A percentile compares a stretch with the other conserved stretches of the same genome.
These are phyloP conservation scores for Plodia interpunctella DNA, from an alignment of 1,140 invertebrate genomes.

Conservation along the genomic window DNA sequence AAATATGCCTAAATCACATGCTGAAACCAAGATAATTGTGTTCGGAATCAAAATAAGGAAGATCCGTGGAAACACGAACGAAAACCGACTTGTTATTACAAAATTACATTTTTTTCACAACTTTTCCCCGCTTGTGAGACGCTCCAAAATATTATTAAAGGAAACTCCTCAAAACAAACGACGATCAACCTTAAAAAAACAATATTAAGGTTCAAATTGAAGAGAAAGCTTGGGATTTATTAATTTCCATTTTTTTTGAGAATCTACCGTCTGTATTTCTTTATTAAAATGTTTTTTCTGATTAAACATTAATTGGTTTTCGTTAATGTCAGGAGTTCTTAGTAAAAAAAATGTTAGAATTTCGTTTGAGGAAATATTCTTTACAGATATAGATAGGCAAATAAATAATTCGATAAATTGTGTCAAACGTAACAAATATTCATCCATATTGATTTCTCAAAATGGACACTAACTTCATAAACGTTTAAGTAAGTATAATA, in stretches of 20 bases:
- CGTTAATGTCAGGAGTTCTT: not conserved
- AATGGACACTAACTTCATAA: too few relatives aligned
- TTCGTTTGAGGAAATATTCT: not conserved
- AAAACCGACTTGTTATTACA: constrained; percentile 20
- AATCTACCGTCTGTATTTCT: not conserved
- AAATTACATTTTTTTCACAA: constrained; percentile 23
- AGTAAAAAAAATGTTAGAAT: not conserved
- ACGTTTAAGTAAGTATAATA: too few relatives aligned
- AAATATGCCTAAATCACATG: not conserved
- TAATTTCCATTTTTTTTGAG: constrained; percentile 17
- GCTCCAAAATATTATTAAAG: constrained; percentile 9
- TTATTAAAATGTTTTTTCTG: constrained; percentile 8
- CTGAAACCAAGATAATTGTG: not conserved
- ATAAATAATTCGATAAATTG: too few relatives aligned
- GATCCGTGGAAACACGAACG: not conserved
- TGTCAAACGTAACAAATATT: too few relatives aligned
- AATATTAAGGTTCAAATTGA: constrained; percentile 9
- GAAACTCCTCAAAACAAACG: not conserved
- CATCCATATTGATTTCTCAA: too few relatives aligned
- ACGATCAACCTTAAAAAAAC: not conserved
- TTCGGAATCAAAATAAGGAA: not conserved
- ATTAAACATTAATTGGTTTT: constrained; percentile 4
- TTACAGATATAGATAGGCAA: too few relatives aligned
- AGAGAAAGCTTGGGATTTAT: constrained; percentile 11
- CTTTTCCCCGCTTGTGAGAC: constrained; percentile 10